Evolutionary conservation across 2,888 invertebrate genomes (phyloP), one percentile per base, ranked within the genome.

Genomic region (Pterostichus niger): DNA sequence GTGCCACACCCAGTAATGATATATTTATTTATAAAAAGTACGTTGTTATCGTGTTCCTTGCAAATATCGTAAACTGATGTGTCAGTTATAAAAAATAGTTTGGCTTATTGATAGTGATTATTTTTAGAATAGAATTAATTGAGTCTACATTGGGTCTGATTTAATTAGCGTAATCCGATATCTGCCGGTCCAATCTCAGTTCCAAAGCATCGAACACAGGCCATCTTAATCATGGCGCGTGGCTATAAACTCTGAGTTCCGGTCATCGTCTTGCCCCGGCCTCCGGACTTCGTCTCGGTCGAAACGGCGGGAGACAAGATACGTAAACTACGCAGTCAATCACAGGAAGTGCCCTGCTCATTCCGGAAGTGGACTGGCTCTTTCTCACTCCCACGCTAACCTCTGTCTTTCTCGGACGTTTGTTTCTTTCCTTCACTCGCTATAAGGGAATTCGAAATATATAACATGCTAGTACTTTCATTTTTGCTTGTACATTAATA

Each of bases 271-370:
- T 49, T 75, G 11, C 75, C 75, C 52, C 52, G 54, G 17, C 11
- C 10, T 75, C 49, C 17, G 49, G 17, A 31, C 10, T 75, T 17
- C 17, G 49, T 7, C 10, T 15, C 44, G 49, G 46, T n/a, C 44
- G 31, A 59, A 31, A 77, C 77, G 35, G 24, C 17, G 44, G 61
- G 46, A 35, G 78, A 78, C 79, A 79, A 61, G 49, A 44, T 49
- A 64, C 79, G 68, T 79, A 79, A 79, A 79, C 79, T 79, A 79
- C 46, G 85, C 85, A 87, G 87, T 87, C 87, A 87, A 87, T 88
- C 87, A 88, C 87, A 86, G 87, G 87, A 88, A 88, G 87, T 88
- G 87, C 87, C 86, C 86, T 85, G 86, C 84, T 85, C 85, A 85
- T 84, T 79, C 79, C 64, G 79, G 79, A 79, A 79, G 79, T 79